Percentiles rank a stretch among this genome's conserved stretches.
Evolutionary conservation across 1,140 invertebrate species (phyloP).

Genomic region (Panulirus ornatus): DNA sequence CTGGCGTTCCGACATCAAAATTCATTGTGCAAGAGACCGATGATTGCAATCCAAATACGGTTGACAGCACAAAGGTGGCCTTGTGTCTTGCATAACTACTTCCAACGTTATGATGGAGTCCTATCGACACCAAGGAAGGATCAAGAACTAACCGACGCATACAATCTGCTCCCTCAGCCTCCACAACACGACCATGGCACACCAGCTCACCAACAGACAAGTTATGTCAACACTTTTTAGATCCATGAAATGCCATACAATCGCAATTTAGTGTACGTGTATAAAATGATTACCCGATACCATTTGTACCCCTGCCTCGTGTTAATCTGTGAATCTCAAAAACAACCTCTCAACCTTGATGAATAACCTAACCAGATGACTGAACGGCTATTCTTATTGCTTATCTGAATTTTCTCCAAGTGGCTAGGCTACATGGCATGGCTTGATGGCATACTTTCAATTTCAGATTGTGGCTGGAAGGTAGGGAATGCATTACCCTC

Average conservation of each 20-base stretch:
- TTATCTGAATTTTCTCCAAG: no score
- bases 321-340: no score
- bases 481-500: no score
- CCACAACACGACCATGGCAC: constrained; percentile 50
- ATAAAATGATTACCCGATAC: constrained; percentile 52
- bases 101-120: constrained; percentile 38
- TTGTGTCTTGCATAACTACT: constrained; percentile 42
- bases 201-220: constrained; percentile 37
- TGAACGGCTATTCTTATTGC: no score
- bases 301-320: constrained; percentile 39
- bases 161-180: constrained; percentile 49
- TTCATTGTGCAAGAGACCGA: constrained; percentile 53
- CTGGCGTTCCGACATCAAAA: constrained; percentile 44
- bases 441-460: no score
- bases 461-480: no score
- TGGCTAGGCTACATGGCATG: no score
- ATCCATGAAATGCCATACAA: constrained; percentile 50
- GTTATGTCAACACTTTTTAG: constrained; percentile 49
- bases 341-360: no score
- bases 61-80: constrained; percentile 33
- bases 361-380: no score
- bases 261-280: constrained; percentile 56
- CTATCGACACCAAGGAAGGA: constrained; percentile 44
- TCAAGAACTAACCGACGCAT: constrained; percentile 56
- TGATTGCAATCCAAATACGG: constrained; percentile 58